Evolutionary conservation across 2,797 vertebrate species (phyloP), one percentile per base, ranked within the genome.

Genomic region (Oreochromis mossambicus): DNA sequence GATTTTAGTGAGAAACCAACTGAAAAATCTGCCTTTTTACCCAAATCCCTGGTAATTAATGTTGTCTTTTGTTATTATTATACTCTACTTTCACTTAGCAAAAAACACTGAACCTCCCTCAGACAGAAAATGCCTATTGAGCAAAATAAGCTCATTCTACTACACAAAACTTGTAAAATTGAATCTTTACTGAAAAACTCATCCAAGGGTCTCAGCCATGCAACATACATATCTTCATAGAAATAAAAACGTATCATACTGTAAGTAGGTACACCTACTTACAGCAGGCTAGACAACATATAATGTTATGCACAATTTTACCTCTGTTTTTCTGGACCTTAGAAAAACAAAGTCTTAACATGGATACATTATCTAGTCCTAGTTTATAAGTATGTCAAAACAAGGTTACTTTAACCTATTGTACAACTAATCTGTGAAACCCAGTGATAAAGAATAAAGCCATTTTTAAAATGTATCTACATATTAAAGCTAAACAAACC

Each of bases 1-100:
- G 80, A 88, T 84, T 87, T 88, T 41, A 85, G 13, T 80, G 6
- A 80, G 54, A 87, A 82, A 78, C 29, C 51, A 78, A 55, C 19
- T 63, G 26, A 82, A 88, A 86, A 81, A 73, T 54, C 46, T 2
- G 17, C 19, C 58, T 83, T 75, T 82, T 56, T 41, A 26, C 3
- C 15, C 14, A 86, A 92, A 86, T 84, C 61, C 50, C 8, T 10
- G 9, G 11, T 80, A 50, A 81, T 85, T 73, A 87, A 56, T 66
- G 19, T 43, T 79, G n/a, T 77, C 3, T 61, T 7, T 6, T 54
- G 8, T 38, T 77, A 70, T 83, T 46, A 14, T 81, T 76, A 11
- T 61, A 55, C 2, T 38, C 32, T 8, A 7, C 43, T 83, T 56
- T 73, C 12, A 41, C 50, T 83, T 75, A 19, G n/a, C 11, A 75